phyloP scores from a whole-genome alignment of 2,797 vertebrate genomes.

The Zalophus californianus region DNA sequence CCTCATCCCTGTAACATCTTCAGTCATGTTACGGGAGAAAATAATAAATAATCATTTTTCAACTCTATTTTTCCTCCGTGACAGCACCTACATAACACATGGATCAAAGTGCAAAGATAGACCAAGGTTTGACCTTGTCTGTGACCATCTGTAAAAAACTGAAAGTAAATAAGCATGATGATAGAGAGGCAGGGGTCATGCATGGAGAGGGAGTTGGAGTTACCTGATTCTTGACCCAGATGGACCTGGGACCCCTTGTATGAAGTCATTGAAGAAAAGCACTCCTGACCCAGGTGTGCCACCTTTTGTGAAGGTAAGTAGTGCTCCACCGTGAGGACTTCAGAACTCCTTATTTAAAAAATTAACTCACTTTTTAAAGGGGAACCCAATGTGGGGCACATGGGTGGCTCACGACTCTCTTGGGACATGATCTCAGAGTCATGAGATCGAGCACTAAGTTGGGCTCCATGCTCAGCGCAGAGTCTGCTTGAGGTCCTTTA shows the following conservation, averaged over 20 bases:
- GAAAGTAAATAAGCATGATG: background rate
- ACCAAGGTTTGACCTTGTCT: background rate
- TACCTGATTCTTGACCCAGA: background rate
- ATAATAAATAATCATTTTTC: background rate
- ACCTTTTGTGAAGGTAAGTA: background rate
- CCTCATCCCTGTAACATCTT: conserved; percentile 2
- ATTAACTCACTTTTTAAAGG: background rate
- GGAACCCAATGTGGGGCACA: background rate
- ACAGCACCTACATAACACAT: background rate
- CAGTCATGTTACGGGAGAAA: background rate
- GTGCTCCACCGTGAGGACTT: background rate
- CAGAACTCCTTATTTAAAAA: background rate
- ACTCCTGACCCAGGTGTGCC: background rate
- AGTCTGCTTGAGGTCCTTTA: background rate
- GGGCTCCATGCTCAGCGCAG: background rate
- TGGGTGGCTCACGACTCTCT: background rate
- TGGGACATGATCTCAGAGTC: background rate
- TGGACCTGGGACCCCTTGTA: background rate
- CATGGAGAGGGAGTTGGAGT: accelerated
- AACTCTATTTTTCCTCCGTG: background rate
- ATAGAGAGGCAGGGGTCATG: accelerated
- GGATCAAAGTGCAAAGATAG: background rate
- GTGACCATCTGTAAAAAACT: background rate
- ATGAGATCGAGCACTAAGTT: background rate
- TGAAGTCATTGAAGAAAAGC: background rate